Base-by-base conservation (phyloP, 2,113 vertebrate species). In the Pluvialis apricaria region DNA sequence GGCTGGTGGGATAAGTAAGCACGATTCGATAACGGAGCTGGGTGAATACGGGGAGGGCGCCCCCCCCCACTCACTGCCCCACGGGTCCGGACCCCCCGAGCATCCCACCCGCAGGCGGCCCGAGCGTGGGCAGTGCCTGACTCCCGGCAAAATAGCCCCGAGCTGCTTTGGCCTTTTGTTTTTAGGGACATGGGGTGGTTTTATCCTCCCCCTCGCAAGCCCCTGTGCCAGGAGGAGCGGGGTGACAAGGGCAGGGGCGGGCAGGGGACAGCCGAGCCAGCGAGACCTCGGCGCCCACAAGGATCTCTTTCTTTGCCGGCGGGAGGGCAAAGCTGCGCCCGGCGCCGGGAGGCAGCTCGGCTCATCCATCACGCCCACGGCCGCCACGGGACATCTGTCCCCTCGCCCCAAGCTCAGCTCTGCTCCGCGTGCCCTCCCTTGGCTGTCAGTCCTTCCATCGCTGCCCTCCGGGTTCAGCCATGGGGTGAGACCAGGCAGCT, bases 51-150 rank as follows among this genome's bases (percentile, higher is more conserved):
- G 42, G 42, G 42, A 42, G 42, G 42, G 13, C 13, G 42, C 11
- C 42, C 42, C 11, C 42, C 42, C 42, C 51, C 25, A 26, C 5
- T 26, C 42, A 38, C 61, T 36, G 34, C 17, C 45, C 64, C 38
- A 5, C 0, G 0, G 15, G 1, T 18, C 58, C 2, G 0, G 42
- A 31, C 29, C 15, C 64, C 51, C 26, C 9, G 0, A 64, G 36
- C 29, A 45, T 73, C 76, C 82, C n/a, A 6, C 70, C 42, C 2
- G 0, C 18, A 11, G 32, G 31, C 6, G 3, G 12, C 68, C 68
- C 45, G 72, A 86, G 58, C 28, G 15, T 9, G 1, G 36, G 57
- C 72, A 36, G 34, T 31, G 91, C 79, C 45, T 13, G 26, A 25
- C 24, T 38, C 31, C 32, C 1, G 1, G 52, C 21, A 69, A 42